Percentiles rank a stretch among this genome's conserved stretches.
Conservation (phyloP, 2,888 invertebrate genomes). For the Acanthosepion esculentum region DNA sequence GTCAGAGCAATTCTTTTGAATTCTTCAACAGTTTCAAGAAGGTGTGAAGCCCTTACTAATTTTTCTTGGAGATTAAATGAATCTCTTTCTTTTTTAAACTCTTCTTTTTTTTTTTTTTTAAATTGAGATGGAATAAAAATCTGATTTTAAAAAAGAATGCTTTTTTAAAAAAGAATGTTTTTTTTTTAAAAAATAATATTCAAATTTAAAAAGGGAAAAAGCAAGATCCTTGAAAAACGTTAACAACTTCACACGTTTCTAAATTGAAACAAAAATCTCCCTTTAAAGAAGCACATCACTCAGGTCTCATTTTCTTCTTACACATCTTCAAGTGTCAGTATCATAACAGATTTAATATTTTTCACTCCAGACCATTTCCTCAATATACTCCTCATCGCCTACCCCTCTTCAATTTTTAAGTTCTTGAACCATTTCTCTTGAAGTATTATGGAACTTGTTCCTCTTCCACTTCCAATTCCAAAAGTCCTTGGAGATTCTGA, state of each 20-base stretch:
- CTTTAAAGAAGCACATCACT: background rate
- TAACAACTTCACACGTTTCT: background rate
- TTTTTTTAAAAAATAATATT: background rate
- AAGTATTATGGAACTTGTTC: background rate
- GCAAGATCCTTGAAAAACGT: background rate
- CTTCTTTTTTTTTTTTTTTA: background rate
- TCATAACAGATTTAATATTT: constrained; percentile 21
- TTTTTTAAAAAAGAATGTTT: too few relatives aligned
- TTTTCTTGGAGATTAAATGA: constrained; percentile 33
- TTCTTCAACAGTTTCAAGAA: background rate
- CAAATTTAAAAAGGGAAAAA: background rate
- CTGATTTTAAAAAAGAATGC: background rate
- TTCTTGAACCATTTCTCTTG: background rate
- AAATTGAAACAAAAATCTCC: background rate
- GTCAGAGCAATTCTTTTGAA: background rate
- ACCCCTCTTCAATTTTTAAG: background rate
- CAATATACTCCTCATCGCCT: background rate
- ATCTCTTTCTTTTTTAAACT: background rate
- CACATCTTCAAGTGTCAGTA: background rate
- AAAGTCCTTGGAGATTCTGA: background rate
- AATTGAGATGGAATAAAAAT: background rate
- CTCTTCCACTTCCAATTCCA: background rate
- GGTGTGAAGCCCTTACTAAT: constrained; percentile 11
- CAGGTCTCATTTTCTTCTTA: background rate
- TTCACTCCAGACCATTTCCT: background rate